Base-by-base conservation (phyloP, 2,888 invertebrate genomes). In the Sturmia bella region DNA sequence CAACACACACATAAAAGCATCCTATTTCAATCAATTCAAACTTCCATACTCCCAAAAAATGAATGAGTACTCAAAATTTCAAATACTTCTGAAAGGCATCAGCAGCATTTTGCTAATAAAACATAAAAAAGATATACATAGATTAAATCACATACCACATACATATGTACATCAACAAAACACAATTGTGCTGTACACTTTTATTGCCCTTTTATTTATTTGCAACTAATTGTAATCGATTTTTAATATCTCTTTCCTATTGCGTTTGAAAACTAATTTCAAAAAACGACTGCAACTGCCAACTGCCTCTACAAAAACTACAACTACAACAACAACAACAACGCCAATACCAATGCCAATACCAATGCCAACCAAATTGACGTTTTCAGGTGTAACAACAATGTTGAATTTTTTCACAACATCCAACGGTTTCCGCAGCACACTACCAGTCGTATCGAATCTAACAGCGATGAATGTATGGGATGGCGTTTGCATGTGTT, bases 321-420 rank as follows among this genome's bases (percentile, higher is more conserved):
- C 15, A 5, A 27, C 0, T 27, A 21, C 63, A 11, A 57, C 57
- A 50, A 27, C 37, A 64, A 63, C 11, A 57, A 59, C 32, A 17
- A 37, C n/a, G 4, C 15, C 0, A 39, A 43, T 15, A 17, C 56
- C 39, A 2, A 45, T 19, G 11, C 52, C 24, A 52, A 61, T 13
- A 7, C 43, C 27, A 13, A 32, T 24, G 7, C 32, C 41, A n/a
- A 5, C 17, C n/a, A 15, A 54, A 89, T 15, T 85, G 32, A 32
- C 32, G 32, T 32, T 32, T 32, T 32, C 92, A 96, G 97, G 97
- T 92, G 97, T 98, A 89, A 98, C 98, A 88, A 98, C 98, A 92
- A 98, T 98, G 97, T 95, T 98, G 95, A 98, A 97, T 93, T 98
- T 98, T 94, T 98, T 98, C 95, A 98, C 97, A 87, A 98, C 97